phyloP scores from a whole-genome alignment of 2,888 invertebrate genomes.

The Cheilosia impressa region DNA sequence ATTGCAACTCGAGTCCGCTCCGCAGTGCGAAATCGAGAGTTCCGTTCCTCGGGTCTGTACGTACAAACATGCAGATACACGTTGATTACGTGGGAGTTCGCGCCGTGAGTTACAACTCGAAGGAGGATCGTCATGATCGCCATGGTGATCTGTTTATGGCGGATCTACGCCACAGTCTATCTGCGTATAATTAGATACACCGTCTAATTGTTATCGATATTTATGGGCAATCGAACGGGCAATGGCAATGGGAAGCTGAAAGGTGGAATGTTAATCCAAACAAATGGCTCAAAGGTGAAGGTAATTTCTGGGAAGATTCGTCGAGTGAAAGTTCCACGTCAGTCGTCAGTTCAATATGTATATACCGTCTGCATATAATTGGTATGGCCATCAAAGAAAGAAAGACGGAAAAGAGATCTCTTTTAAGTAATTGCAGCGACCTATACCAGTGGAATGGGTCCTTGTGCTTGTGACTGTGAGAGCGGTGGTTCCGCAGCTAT shows the following conservation, averaged over 20 bases:
- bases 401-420: conserved; percentile 46
- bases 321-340: conserved; percentile 68
- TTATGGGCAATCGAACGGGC: conserved; percentile 67
- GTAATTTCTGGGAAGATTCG: conserved; percentile 73
- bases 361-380: conserved; percentile 37
- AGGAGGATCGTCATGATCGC: conserved; percentile 19
- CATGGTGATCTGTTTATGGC: conserved; percentile 67
- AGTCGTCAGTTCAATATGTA: neutral
- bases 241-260: conserved; percentile 68
- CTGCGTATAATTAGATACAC: conserved; percentile 70
- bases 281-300: conserved; percentile 75
- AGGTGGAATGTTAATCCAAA: conserved; percentile 74
- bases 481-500: neutral
- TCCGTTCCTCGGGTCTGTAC: conserved; percentile 40
- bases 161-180: conserved; percentile 48
- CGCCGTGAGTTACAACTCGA: conserved; percentile 22
- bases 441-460: conserved; percentile 14
- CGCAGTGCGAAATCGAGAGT: conserved; percentile 63
- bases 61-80: conserved; percentile 37
- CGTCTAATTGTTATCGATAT: conserved; percentile 73
- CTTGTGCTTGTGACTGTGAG: conserved; percentile 16
- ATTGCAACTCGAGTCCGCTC: neutral
- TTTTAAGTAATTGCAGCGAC: conserved; percentile 59
- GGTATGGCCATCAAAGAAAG: conserved; percentile 21
- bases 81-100: conserved; percentile 62